A percentile compares a stretch with the other conserved stretches of the same genome.
Evolutionary conservation across 2,113 vertebrate species (phyloP).

Genomic region (Nothoprocta perdicaria): DNA sequence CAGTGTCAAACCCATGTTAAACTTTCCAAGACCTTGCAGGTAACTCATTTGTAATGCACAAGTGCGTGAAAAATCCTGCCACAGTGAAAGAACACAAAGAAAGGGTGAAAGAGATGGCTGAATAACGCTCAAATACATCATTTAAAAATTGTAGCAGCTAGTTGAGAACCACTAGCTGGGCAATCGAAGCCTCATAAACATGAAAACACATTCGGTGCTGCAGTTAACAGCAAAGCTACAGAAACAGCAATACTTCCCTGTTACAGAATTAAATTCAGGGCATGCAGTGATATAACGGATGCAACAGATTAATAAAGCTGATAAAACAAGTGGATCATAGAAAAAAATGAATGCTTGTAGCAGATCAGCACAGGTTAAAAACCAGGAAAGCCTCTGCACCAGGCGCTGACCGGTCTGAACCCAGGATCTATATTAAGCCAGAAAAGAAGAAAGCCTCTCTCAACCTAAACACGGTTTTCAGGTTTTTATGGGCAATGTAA

Average conservation of each 20-base stretch:
- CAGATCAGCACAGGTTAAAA: neutral
- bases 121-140: neutral
- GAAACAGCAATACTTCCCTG: neutral
- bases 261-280: neutral
- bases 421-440: neutral
- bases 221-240: neutral
- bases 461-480: constrained; percentile 11
- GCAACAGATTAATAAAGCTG: neutral
- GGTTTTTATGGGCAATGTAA: constrained; percentile 44
- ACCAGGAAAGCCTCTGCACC: neutral
- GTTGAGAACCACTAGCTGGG: neutral
- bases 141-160: neutral
- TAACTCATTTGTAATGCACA: neutral
- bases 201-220: neutral
- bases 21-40: neutral
- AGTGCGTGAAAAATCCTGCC: neutral
- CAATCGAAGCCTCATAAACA: neutral
- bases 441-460: constrained; percentile 16
- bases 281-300: neutral
- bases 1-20: neutral
- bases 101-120: neutral
- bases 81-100: neutral
- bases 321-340: neutral
- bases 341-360: neutral
- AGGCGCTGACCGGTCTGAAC: neutral